These are phyloP conservation scores for Scalopus aquaticus DNA, from an alignment of 2,113 vertebrate genomes.

Conservation along the genomic window DNA sequence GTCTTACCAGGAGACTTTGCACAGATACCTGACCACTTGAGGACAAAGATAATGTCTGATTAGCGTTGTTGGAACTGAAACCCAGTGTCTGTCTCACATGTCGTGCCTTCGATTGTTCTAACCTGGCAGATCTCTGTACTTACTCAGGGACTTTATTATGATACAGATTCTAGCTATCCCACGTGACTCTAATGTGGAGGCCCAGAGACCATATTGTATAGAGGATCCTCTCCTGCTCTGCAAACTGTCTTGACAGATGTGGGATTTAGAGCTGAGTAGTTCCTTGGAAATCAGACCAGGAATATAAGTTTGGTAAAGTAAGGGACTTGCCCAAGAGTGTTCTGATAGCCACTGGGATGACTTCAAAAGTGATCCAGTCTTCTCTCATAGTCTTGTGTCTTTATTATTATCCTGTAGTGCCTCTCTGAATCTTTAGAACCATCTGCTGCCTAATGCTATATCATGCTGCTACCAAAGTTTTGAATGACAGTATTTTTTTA, in stretches of 20 bases:
- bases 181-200: background rate
- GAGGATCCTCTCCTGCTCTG: background rate
- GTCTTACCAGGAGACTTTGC: background rate
- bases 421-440: background rate
- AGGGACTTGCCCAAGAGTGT: background rate
- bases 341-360: background rate
- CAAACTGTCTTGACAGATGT: background rate
- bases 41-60: slow-evolving; percentile 27
- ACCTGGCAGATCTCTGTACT: background rate
- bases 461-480: background rate
- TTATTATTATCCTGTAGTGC: background rate
- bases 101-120: background rate
- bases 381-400: background rate
- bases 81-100: background rate
- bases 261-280: background rate
- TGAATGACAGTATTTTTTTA: background rate
- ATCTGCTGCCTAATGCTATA: background rate
- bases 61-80: background rate
- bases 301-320: background rate
- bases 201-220: background rate
- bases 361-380: background rate
- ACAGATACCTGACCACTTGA: slow-evolving; percentile 4
- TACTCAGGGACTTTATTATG: background rate
- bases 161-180: background rate
- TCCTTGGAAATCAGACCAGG: background rate